Conservation (phyloP, 2,888 invertebrate species). For the Hyposoter dolosus region DNA sequence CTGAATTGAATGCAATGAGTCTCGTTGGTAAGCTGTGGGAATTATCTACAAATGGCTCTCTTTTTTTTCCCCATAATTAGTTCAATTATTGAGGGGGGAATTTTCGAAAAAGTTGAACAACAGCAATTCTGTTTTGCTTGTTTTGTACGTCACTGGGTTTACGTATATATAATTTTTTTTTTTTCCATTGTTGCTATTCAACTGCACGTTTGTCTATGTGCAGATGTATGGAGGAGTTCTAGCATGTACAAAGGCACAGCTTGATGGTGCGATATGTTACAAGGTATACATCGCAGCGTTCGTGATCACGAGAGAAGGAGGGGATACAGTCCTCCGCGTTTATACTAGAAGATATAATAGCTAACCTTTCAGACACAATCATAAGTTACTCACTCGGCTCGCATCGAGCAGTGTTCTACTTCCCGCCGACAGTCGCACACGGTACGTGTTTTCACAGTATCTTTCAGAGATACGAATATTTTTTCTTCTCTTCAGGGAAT, state of each 20-base stretch:
- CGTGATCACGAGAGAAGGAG: neutral
- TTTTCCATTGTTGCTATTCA: neutral
- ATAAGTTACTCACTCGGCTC: constrained; percentile 33
- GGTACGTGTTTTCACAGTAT: constrained; percentile 29
- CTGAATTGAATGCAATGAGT: too few relatives aligned
- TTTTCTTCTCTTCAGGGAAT: neutral
- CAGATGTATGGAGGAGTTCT: neutral
- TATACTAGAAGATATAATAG: constrained; percentile 43
- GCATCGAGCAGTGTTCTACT: constrained; percentile 33
- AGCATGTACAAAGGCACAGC: neutral
- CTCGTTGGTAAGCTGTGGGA: too few relatives aligned
- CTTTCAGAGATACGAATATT: neutral
- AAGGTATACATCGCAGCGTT: neutral
- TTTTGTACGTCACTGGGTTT: neutral
- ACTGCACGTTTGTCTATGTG: neutral
- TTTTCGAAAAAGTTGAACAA: too few relatives aligned
- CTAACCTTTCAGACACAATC: constrained; percentile 19
- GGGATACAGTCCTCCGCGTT: neutral
- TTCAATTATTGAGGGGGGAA: too few relatives aligned
- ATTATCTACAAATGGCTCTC: too few relatives aligned
- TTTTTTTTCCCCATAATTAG: too few relatives aligned
- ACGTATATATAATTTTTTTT: neutral
- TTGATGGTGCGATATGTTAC: neutral
- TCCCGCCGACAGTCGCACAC: constrained; percentile 19
- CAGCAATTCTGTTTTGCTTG: too few relatives aligned